phyloP scores from a whole-genome alignment of 92 coral and sea anemone species.

The Palythoa grandis region DNA sequence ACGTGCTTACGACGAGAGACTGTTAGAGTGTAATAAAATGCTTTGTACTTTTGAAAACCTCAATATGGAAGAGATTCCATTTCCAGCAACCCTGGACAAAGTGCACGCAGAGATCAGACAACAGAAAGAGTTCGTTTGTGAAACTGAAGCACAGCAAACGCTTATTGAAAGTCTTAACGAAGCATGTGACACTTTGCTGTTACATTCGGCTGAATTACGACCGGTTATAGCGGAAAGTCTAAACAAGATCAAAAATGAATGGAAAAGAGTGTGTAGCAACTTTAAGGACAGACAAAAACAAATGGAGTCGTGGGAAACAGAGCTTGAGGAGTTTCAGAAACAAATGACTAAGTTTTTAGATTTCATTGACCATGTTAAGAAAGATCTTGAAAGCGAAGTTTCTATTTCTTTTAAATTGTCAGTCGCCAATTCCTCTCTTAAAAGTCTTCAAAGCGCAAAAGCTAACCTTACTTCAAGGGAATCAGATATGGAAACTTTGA shows the following conservation, averaged over 20 bases:
- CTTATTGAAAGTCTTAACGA: slow-evolving; percentile 52
- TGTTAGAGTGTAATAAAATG: slow-evolving; percentile 15
- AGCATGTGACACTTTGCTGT: slow-evolving; percentile 41
- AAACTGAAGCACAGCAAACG: slow-evolving; percentile 49
- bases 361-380: slow-evolving; percentile 48
- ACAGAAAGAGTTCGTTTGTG: slow-evolving; percentile 31
- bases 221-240: slow-evolving; percentile 45
- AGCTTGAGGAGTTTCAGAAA: slow-evolving; percentile 56
- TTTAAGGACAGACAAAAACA: slow-evolving; percentile 53
- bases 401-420: slow-evolving; percentile 52
- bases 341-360: slow-evolving; percentile 51
- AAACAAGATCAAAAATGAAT: slow-evolving; percentile 49
- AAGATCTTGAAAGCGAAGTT: slow-evolving; percentile 29
- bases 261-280: slow-evolving; percentile 43
- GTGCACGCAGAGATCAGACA: slow-evolving; percentile 29
- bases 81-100: slow-evolving; percentile 17
- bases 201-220: slow-evolving; percentile 45
- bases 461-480: slow-evolving; percentile 62
- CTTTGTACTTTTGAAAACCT: neutral
- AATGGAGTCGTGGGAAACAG: slow-evolving; percentile 55
- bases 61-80: neutral
- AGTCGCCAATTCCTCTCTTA: slow-evolving; percentile 57
- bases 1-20: slow-evolving; percentile 28
- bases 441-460: slow-evolving; percentile 54
- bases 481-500: slow-evolving; percentile 48